Base-by-base conservation (phyloP, 2,797 vertebrate genomes). In the Myiotriccus ornatus region DNA sequence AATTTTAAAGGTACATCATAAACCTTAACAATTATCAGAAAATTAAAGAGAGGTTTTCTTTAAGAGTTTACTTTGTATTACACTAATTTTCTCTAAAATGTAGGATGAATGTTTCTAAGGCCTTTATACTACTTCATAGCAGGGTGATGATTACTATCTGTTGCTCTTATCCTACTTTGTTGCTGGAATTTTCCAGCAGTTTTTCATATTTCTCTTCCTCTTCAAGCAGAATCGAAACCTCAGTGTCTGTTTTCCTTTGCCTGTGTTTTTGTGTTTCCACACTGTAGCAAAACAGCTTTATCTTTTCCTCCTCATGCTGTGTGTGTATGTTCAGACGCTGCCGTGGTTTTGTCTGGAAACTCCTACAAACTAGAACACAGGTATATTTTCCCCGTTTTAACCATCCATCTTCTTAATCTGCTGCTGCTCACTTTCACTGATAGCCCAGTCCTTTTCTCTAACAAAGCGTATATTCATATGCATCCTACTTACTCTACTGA, bases 401-500 rank as follows among this genome's bases (percentile, higher is more conserved):
- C 62, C 74, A 77, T 90, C 86, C 74, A 21, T 91, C 83, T 79
- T 87, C 68, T 93, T 67, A 82, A 79, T 87, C 76, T 76, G n/a
- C 87, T 77, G 47, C 63, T 77, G 60, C 53, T 50, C 75, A 47
- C 64, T 94, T 92, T 53, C 9, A 7, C 44, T 57, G 55, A 41
- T 69, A 82, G 50, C 59, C 60, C 59, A 34, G 67, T 49, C 41
- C 18, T 88, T 71, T 76, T 82, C 59, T 32, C 64, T 88, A 91
- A 96, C 85, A 96, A 95, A 95, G 93, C 60, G 6, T 50, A 25
- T 37, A 94, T 91, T 96, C 89, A 89, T 70, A 34, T 20, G 41
- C 52, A 70, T 94, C 56, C 60, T 71, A 30, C 84, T 87, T 94
- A 30, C 70, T 92, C 47, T 44, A 5, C 30, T 39, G 87, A 90